Conservation (phyloP, 2,888 invertebrate species). For the Lampropteryx suffumata region DNA sequence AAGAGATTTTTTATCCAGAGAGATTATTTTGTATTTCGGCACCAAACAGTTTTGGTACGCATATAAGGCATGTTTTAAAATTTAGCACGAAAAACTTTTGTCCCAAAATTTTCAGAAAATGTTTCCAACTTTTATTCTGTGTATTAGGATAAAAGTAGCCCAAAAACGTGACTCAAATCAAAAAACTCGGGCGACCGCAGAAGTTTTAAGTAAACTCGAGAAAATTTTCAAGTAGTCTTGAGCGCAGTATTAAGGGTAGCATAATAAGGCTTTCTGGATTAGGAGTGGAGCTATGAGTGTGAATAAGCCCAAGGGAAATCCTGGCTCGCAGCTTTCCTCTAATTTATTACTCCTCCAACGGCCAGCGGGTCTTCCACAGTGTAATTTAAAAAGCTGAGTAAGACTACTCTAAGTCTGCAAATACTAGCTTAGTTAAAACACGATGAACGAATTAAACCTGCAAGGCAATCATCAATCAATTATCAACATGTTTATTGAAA, state of each 20-base stretch:
- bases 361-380: constrained; percentile 55
- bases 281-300: constrained; percentile 80
- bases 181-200: constrained; percentile 43
- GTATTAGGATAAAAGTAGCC: neutral
- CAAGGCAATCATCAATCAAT: no score
- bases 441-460: no score
- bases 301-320: constrained; percentile 82
- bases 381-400: constrained; percentile 3
- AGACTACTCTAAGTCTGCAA: neutral
- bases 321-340: constrained; percentile 80
- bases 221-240: constrained; percentile 82
- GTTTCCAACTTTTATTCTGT: no score
- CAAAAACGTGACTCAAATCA: constrained; percentile 34
- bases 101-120: no score
- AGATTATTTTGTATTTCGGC: no score
- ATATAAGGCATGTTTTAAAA: no score
- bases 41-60: no score
- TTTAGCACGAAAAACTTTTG: no score
- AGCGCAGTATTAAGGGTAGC: constrained; percentile 80
- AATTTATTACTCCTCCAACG: constrained; percentile 80
- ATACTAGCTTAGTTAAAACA: no score
- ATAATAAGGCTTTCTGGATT: constrained; percentile 83
- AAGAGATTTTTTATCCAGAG: no score
- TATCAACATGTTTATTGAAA: no score
- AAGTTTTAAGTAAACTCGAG: constrained; percentile 62